phyloP scores from a whole-genome alignment of 2,888 invertebrate species.

The Drosophila paranaensis region DNA sequence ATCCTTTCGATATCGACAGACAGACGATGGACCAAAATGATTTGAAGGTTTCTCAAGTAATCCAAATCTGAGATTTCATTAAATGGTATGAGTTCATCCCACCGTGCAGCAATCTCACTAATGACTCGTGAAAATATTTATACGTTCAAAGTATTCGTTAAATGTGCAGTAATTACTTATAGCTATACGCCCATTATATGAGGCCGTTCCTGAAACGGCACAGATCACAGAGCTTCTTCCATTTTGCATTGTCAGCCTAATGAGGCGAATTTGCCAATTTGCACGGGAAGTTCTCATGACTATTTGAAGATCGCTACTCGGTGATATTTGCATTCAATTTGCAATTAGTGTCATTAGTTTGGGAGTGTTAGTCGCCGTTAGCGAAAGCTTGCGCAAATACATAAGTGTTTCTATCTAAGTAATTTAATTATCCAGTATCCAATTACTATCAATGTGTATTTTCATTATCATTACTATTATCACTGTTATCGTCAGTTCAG shows the following conservation, averaged over 20 bases:
- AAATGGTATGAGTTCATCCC: neutral
- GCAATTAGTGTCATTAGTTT: slow-evolving; percentile 51
- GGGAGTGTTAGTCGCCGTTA: neutral
- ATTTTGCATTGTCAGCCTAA: slow-evolving; percentile 53
- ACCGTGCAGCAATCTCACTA: slow-evolving; percentile 38
- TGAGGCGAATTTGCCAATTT: slow-evolving; percentile 50
- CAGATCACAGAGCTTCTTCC: slow-evolving; percentile 40
- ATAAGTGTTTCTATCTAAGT: neutral
- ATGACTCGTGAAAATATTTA: slow-evolving; percentile 50
- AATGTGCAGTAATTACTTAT: slow-evolving; percentile 32
- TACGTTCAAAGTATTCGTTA: slow-evolving; percentile 20
- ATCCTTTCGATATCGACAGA: neutral
- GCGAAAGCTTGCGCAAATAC: neutral
- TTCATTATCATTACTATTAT: neutral
- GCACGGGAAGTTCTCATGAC: slow-evolving; percentile 62
- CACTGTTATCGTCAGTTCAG: too few relatives aligned
- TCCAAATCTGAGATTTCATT: too few relatives aligned
- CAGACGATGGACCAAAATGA: too few relatives aligned
- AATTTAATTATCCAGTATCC: neutral
- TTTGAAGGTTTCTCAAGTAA: too few relatives aligned
- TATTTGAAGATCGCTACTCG: slow-evolving; percentile 16
- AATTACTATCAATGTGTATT: too few relatives aligned
- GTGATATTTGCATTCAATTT: slow-evolving; percentile 15
- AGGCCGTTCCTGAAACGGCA: slow-evolving; percentile 29
- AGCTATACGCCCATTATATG: slow-evolving; percentile 9